Conservation (phyloP, 2,113 vertebrate species). For the Micronisus gabar region DNA sequence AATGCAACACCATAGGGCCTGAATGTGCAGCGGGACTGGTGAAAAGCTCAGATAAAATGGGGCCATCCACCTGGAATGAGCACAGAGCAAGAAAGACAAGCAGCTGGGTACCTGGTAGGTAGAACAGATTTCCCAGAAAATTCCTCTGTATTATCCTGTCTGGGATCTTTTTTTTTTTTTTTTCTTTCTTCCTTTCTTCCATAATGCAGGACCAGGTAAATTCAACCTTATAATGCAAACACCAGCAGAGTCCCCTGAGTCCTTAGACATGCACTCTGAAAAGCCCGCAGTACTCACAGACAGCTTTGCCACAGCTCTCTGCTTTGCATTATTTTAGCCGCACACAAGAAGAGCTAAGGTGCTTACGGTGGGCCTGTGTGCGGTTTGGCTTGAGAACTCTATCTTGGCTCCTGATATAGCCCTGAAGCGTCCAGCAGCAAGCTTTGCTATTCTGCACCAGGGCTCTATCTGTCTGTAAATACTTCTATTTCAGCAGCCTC, state of each 20-base stretch:
- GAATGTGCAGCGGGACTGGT: background rate
- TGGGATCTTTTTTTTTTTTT: background rate
- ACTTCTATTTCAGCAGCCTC: conserved; percentile 42
- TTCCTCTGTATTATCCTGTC: background rate
- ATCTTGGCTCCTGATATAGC: background rate
- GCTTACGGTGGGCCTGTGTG: background rate
- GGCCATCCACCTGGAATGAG: background rate
- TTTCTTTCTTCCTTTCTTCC: background rate
- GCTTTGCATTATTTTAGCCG: background rate
- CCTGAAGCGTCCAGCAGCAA: background rate
- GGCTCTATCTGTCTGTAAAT: conserved; percentile 44
- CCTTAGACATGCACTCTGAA: background rate
- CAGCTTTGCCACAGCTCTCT: background rate
- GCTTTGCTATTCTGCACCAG: conserved; percentile 39
- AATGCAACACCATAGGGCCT: background rate
- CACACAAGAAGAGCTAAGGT: background rate
- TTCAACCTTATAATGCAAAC: background rate
- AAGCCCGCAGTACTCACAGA: background rate
- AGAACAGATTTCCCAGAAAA: background rate
- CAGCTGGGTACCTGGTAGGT: background rate
- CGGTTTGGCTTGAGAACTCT: background rate
- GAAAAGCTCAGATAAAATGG: background rate
- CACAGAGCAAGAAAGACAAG: background rate
- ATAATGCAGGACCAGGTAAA: background rate
- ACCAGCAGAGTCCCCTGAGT: background rate